phyloP scores from a whole-genome alignment of 2,888 invertebrate genomes.

The Drosophila planitibia region DNA sequence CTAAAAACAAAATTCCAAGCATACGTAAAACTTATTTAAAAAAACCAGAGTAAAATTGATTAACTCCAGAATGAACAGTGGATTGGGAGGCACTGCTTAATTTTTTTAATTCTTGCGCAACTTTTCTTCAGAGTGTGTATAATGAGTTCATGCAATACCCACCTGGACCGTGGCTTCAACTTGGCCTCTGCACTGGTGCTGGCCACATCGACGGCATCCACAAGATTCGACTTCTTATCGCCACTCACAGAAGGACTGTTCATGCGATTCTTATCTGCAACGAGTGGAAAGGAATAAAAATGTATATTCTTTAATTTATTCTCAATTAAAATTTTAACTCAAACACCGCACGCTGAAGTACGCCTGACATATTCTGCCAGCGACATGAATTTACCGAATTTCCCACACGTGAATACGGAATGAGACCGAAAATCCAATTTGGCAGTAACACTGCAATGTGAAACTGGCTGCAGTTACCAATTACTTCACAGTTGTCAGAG shows the following conservation, averaged over 20 bases:
- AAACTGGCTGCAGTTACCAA: background rate
- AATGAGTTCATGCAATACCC: slow-evolving; percentile 22
- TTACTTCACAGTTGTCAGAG: background rate
- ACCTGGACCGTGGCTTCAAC: slow-evolving; percentile 88
- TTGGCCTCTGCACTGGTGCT: slow-evolving; percentile 85
- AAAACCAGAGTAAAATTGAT: background rate
- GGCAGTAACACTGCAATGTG: background rate
- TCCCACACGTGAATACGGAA: background rate
- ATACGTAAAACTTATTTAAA: background rate
- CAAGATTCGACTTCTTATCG: slow-evolving; percentile 82
- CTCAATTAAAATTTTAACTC: slow-evolving; percentile 32
- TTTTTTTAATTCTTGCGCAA: background rate
- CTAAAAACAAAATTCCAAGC: background rate
- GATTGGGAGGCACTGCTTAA: background rate
- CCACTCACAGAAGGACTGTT: slow-evolving; percentile 84
- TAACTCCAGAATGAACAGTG: background rate
- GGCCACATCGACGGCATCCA: slow-evolving; percentile 83
- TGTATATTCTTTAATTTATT: background rate
- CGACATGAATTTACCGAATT: background rate
- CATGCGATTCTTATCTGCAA: slow-evolving; percentile 84
- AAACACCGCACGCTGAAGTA: background rate
- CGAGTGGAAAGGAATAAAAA: background rate
- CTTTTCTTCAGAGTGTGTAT: background rate
- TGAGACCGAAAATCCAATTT: background rate
- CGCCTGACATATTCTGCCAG: background rate